Base-by-base conservation (phyloP, 2,797 vertebrate genomes). In the Melanotaenia boesemani region DNA sequence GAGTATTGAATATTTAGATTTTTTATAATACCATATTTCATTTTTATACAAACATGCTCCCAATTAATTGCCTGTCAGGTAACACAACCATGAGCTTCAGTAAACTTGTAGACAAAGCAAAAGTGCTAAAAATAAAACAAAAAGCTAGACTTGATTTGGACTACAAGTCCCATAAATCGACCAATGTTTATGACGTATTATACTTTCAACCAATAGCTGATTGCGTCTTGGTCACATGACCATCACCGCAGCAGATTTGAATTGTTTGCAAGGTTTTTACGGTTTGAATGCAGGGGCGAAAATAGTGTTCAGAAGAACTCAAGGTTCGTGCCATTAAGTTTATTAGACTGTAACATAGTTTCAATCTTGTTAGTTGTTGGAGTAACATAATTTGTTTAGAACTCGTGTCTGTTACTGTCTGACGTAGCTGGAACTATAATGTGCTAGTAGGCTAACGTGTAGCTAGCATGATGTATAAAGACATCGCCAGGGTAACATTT, bases 171-270 rank as follows among this genome's bases (percentile, higher is more conserved):
- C 82, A 83, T 0, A 70, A 67, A 0, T 20, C 44, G 11, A 0
- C 6, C 11, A 0, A 1, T 4, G 0, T 0, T 0, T 0, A 4
- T 0, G 39, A 16, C 77, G 72, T 83, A 26, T 59, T 3, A 6
- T 0, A 20, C 10, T 24, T 63, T 52, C 37, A 71, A 36, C 95
- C 92, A 95, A 95, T 95, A 6, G 50, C 1, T 22, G 75, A 0
- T 26, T 3, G 22, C 30, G 3, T 3, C 1, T 1, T 4, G 10
- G 64, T 89, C 93, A 93, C 80, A 67, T 93, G 92, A 81, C 39
- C 74, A 65, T 4, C 76, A 75, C 67, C 58, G 80, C 82, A 82
- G 83, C 59, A 87, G 91, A 93, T 95, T 95, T 95, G 90, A 95
- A 95, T 92, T 73, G 82, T 79, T 56, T 48, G 72, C 44, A 41